Evolutionary conservation across 2,797 vertebrate species (phyloP), one percentile per base, ranked within the genome.

Genomic region (Neosalanx taihuensis): DNA sequence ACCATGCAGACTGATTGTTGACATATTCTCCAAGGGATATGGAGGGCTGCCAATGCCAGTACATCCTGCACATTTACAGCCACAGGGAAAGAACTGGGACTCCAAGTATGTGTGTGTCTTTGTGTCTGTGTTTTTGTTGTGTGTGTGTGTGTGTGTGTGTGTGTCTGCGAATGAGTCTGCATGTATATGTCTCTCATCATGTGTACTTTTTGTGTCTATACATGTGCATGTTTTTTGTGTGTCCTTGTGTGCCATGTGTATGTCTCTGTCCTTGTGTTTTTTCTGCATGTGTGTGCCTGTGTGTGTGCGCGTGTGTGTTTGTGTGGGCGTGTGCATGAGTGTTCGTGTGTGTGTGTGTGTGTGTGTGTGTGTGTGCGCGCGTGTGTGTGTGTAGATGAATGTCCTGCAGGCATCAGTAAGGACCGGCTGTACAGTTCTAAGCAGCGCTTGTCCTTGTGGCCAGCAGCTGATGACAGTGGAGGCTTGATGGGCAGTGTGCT

Each of bases 1-100:
- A 53, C 69, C 60, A 78, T 60, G 67, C 68, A 65, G 26, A 64
- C 13, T 12, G 56, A 71, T 20, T 64, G 71, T 67, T 78, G 69
- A 67, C 70, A 53, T 76, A 70, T 65, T 79, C 68, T 63, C 63
- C 20, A 49, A 74, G 79, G 70, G 76, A 67, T 20, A 56, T 69
- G 66, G 71, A 69, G 57, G 70, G 61, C 59, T 46, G 53, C 72
- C 10, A 23, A 31, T 69, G 64, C 23, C 67, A 58, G 63, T 37
- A 61, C 17, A 31, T 46, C 13, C 65, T 72, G 70, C 46, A 71
- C 59, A 62, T 64, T 57, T 71, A 59, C 75, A 76, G 49, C 59
- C 20, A 5, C 37, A 10, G 68, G 69, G 20, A 18, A 23, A 30
- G 10, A 30, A 71, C 3, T n/a, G 33, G 46, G 26, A 30, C 58